Evolutionary conservation across 2,113 vertebrate genomes (phyloP).

Genomic region (Hemichromis elongatus): DNA sequence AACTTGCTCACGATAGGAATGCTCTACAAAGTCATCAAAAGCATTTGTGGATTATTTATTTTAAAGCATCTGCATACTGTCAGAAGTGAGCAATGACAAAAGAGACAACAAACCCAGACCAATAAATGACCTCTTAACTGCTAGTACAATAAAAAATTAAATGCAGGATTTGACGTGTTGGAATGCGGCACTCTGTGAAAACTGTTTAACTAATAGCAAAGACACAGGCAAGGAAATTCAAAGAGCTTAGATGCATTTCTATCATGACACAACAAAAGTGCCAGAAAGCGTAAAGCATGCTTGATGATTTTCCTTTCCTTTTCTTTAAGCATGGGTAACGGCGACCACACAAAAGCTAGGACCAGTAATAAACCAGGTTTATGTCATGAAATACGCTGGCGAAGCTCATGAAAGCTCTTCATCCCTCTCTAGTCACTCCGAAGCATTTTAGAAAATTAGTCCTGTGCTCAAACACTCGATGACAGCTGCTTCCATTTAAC

Average conservation of each 20-base stretch:
- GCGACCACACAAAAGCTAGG: background rate
- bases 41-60: conserved; percentile 21
- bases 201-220: background rate
- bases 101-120: background rate
- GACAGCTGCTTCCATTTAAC: conserved; percentile 31
- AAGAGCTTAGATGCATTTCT: background rate
- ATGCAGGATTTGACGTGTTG: background rate
- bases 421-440: background rate
- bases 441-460: background rate
- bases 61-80: background rate
- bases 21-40: conserved; percentile 28
- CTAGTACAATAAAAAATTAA: background rate
- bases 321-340: background rate
- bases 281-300: background rate
- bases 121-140: background rate
- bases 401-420: background rate
- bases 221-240: background rate
- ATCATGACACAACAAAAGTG: background rate
- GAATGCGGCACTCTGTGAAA: background rate
- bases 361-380: background rate
- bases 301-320: background rate
- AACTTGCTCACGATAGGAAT: conserved; percentile 1
- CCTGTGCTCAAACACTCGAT: background rate
- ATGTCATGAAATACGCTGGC: background rate
- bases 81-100: background rate